Percentiles rank a stretch among this genome's conserved stretches.
These are phyloP conservation scores for Acrobasis suavella DNA, from an alignment of 2,888 invertebrate genomes.

Conservation along the genomic window DNA sequence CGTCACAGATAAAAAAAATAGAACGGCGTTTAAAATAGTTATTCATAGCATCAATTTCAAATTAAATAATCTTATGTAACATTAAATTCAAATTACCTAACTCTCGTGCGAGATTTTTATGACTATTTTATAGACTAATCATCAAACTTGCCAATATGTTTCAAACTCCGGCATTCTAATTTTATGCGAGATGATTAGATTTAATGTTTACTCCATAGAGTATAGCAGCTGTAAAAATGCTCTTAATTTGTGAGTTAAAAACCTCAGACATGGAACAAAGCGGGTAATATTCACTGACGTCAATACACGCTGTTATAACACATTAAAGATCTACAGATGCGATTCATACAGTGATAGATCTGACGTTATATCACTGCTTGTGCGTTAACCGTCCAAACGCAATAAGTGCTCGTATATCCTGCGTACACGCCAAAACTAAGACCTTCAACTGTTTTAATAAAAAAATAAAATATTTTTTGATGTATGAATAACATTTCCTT, in stretches of 20 bases:
- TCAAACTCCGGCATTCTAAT: conserved; percentile 11
- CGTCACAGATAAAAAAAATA: conserved; percentile 22
- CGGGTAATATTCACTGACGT: conserved; percentile 52
- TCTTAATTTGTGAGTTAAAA: conserved; percentile 43
- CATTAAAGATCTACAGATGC: conserved; percentile 38
- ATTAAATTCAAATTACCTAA: conserved; percentile 15
- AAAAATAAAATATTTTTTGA: not conserved
- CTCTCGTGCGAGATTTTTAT: conserved; percentile 11
- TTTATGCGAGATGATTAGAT: conserved; percentile 40
- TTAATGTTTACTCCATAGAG: conserved; percentile 44
- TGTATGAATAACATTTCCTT: not conserved
- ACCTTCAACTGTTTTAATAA: conserved; percentile 2
- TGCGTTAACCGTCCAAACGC: conserved; percentile 13
- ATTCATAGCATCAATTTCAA: conserved; percentile 11
- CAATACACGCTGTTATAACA: conserved; percentile 45
- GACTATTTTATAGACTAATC: conserved; percentile 17
- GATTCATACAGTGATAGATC: conserved; percentile 20
- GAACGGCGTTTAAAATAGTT: conserved; percentile 11
- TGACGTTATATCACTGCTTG: conserved; percentile 25
- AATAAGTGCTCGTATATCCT: conserved; percentile 3
- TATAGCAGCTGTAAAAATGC: conserved; percentile 52
- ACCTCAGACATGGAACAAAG: conserved; percentile 49
- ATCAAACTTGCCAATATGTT: conserved; percentile 17
- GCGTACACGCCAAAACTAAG: not conserved
- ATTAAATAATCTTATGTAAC: conserved; percentile 20